A percentile compares a stretch with the other conserved stretches of the same genome.
phyloP scores from a whole-genome alignment of 2,797 vertebrate genomes.

The Loriculus beryllinus region DNA sequence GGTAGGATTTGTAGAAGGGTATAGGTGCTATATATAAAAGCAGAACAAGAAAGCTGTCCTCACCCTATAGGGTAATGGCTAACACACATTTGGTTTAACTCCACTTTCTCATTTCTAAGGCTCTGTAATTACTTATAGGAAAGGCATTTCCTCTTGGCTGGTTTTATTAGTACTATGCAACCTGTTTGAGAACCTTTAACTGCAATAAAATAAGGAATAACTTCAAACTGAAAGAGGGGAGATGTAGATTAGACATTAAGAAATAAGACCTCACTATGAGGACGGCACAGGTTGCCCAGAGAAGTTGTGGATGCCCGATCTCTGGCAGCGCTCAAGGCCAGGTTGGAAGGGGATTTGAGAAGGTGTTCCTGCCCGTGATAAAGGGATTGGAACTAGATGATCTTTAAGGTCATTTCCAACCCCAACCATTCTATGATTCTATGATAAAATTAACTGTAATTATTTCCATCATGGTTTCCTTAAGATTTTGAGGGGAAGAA shows the following conservation, averaged over 20 bases:
- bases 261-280: not conserved
- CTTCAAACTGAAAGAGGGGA: not conserved
- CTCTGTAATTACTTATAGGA: not conserved
- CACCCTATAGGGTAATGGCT: not conserved
- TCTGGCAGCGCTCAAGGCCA: not conserved
- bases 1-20: not conserved
- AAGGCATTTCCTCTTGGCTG: not conserved
- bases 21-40: not conserved
- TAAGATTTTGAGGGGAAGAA: not conserved
- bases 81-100: not conserved
- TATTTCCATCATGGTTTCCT: not conserved
- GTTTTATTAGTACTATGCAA: not conserved
- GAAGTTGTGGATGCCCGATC: not conserved
- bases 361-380: not conserved
- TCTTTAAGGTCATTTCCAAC: not conserved
- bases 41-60: not conserved
- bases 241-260: not conserved
- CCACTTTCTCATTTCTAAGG: not conserved
- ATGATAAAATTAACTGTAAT: not conserved
- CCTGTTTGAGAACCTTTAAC: not conserved
- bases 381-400: not conserved
- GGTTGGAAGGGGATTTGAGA: not conserved
- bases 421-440: not conserved
- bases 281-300: not conserved
- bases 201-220: not conserved